phyloP scores from a whole-genome alignment of 2,888 invertebrate genomes.

The Sinhomidia bicolor region DNA sequence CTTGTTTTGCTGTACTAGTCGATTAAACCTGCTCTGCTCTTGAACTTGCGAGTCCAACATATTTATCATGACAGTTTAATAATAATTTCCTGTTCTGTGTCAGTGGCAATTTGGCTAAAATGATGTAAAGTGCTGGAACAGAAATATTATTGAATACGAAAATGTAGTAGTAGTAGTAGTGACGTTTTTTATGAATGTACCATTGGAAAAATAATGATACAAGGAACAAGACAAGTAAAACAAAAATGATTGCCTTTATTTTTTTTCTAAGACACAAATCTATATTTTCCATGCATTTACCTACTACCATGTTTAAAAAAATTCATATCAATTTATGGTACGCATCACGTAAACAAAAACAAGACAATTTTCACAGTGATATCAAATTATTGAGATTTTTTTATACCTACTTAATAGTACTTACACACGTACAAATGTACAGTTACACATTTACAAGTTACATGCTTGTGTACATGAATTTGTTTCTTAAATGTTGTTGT shows the following conservation, averaged over 20 bases:
- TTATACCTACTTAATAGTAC: not conserved
- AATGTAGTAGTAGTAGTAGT: not conserved
- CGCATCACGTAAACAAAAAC: constrained; percentile 26
- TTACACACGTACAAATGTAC: constrained; percentile 43
- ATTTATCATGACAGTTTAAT: constrained; percentile 26
- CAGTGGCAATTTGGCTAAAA: not conserved
- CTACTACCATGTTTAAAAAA: too few relatives aligned
- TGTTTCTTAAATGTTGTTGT: constrained; percentile 19
- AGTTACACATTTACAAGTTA: constrained; percentile 49
- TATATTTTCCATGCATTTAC: too few relatives aligned
- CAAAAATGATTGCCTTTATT: too few relatives aligned
- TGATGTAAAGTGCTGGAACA: not conserved
- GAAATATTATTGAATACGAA: not conserved
- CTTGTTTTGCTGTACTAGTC: not conserved
- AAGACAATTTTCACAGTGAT: constrained; percentile 31
- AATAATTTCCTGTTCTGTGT: constrained; percentile 24
- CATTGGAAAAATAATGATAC: too few relatives aligned
- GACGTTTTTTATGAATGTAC: too few relatives aligned
- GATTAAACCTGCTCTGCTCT: constrained; percentile 37
- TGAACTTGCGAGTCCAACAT: constrained; percentile 18
- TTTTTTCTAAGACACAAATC: too few relatives aligned
- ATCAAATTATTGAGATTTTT: constrained; percentile 22
- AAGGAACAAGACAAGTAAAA: too few relatives aligned
- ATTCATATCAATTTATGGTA: constrained; percentile 26
- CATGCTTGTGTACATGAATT: constrained; percentile 30